Base-by-base conservation (phyloP, 2,888 invertebrate species). In the Drosophila testacea region DNA sequence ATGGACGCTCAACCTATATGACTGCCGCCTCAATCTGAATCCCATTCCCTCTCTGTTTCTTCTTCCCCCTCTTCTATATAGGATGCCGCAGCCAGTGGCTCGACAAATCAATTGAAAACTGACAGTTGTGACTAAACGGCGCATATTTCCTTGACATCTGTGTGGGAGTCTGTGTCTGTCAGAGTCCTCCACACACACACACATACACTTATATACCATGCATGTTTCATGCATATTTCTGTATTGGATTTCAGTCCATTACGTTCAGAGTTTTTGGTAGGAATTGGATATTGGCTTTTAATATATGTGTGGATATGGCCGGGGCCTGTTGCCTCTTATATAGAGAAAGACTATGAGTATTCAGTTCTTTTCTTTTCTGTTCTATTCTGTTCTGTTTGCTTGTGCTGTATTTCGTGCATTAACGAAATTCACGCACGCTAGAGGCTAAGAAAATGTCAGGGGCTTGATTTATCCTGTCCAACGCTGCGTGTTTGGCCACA, bases 211-310 rank as follows among this genome's bases (percentile, higher is more conserved):
- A 22, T 22, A 30, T 30, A 30, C 30, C 30, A 30, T 38, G 55
- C 56, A 65, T 78, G 60, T 78, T 77, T 77, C 89, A 86, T 86
- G 89, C 86, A 88, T 90, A 88, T 89, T 89, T 88, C 79, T 86
- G 90, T 88, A 81, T 90, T 89, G 78, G 89, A 84, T 84, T 84
- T 84, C 89, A 89, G 88, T 89, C 83, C 83, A 84, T 84, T 84
- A 89, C 88, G 84, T 67, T 69, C 65, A 67, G 85, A 76, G 79
- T 88, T 88, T 59, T 57, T 36, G 32, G 11, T 61, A 68, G 88
- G 85, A 85, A 84, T 84, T 89, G 83, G 84, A 84, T 88, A 84
- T 84, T 87, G 89, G 71, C 89, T 89, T 89, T 84, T 84, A 62
- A 67, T 68, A 63, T 13, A 59, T 48, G 28, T 16, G 22, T 56